Base-by-base conservation (phyloP, 2,888 invertebrate genomes). In the Trichacis sp. region DNA sequence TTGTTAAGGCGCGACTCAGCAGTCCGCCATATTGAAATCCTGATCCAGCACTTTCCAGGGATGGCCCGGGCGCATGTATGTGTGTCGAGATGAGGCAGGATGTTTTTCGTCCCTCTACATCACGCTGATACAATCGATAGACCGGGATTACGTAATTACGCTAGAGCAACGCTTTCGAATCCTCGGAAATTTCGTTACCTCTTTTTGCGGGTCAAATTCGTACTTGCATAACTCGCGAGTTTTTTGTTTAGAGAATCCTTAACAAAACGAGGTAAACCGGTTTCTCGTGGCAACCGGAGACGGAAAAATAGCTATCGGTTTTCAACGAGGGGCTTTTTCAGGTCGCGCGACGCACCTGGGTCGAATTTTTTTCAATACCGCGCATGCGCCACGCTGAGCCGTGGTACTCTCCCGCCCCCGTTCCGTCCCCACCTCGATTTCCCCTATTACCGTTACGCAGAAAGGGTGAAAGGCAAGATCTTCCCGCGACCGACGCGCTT, bases 401-500 rank as follows among this genome's bases (percentile, higher is more conserved):
- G 50, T 55, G 53, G 50, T 58, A 60, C 76, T 76, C 77, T 73
- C 73, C 76, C 79, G 77, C 79, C 79, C 77, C 73, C 76, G 74
- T 78, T 82, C 82, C 82, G 81, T 77, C 75, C 56, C 53, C 53
- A 15, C 12, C 20, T n/a, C n/a, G 33, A 47, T 42, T 58, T 60
- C 40, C 66, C 50, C 12, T 5, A 29, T 59, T 77, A 77, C 79
- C 81, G 82, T 80, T 80, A 82, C 82, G 80, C 82, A 83, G 83
- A 82, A 83, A 83, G 83, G 82, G 82, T 81, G 82, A 83, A 81
- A 46, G 45, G 45, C 46, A n/a, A n/a, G n/a, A n/a, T n/a, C n/a
- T n/a, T n/a, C n/a, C n/a, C n/a, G n/a, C 65, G 71, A 74, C 71
- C 74, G 80, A 81, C 83, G 83, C 84, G 82, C 81, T 83, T 81